Conservation (phyloP, 2,888 invertebrate species). For the Ectropis crepuscularia region DNA sequence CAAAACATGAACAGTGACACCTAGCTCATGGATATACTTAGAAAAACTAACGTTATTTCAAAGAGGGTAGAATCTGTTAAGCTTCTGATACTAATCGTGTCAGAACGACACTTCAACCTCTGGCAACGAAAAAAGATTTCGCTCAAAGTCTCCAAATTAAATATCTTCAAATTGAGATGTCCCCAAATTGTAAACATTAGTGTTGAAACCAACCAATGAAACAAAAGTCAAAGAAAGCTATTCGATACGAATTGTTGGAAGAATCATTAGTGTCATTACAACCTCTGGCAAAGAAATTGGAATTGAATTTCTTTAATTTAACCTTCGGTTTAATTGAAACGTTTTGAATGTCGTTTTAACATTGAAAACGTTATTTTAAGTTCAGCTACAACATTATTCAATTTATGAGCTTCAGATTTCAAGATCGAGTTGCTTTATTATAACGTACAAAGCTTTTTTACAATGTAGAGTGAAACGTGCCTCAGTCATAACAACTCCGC, state of each 20-base stretch:
- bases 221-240: constrained; percentile 16
- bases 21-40: no score
- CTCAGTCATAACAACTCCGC: constrained; percentile 43
- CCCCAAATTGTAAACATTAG: neutral
- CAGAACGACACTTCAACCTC: no score
- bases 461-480: constrained; percentile 43
- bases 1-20: no score
- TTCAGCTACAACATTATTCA: constrained; percentile 3
- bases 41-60: constrained; percentile 1
- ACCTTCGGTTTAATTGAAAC: constrained; percentile 13
- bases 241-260: constrained; percentile 18
- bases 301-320: constrained; percentile 5
- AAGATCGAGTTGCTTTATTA: constrained; percentile 17
- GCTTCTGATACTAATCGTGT: no score
- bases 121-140: no score
- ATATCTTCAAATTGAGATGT: no score
- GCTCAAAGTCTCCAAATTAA: no score
- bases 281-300: constrained; percentile 29
- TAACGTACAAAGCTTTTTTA: constrained; percentile 27
- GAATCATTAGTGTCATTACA: constrained; percentile 15
- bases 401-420: constrained; percentile 12
- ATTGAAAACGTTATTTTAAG: constrained; percentile 2
- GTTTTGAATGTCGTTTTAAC: constrained; percentile 14
- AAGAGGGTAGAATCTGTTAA: neutral
- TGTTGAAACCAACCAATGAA: constrained; percentile 11